Evolutionary conservation across 2,888 invertebrate species (phyloP), one percentile per base, ranked within the genome.

Genomic region (Pseudococcus longispinus): DNA sequence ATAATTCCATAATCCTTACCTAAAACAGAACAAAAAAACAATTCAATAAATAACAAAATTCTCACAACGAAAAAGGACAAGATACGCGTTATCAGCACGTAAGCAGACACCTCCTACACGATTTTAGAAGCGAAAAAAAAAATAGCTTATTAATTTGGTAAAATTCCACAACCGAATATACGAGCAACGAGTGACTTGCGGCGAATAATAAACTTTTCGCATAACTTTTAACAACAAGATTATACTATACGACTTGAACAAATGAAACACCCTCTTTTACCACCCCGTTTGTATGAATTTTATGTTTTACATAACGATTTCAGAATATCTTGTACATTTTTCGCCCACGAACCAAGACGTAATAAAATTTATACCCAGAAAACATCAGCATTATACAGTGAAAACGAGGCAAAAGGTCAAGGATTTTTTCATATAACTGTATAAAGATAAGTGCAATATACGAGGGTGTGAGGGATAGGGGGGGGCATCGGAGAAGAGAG

Each of bases 321-420:
- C 32, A 70, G 26, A 13, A 8, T 26, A 15, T 70, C 70, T 70
- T 4, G 23, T 60, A 60, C 60, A 29, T 70, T 18, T 29, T 29
- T 70, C 29, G 70, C 70, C 32, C 70, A 70, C 70, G 70, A 70
- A 29, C 70, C 15, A 29, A 13, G 29, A 70, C 29, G 70, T 70
- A 70, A 70, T 70, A 29, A 70, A 29, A 70, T 29, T 29, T 26
- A 70, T 29, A 9, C 13, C 32, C 26, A 23, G 26, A 70, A 70
- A 29, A 15, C 13, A 70, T 13, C 70, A 70, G 15, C 29, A 29
- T 23, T n/a, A n/a, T n/a, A n/a, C 23, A 11, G 8, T 11, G 60
- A 60, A 51, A 51, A 51, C 51, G n/a, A 51, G 51, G 51, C 60
- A 70, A 70, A 70, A 70, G 70, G 70, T 70, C 70, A 70, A 70